These are phyloP conservation scores for Halictus quadricinctus DNA, from an alignment of 2,888 invertebrate genomes.

Conservation along the genomic window DNA sequence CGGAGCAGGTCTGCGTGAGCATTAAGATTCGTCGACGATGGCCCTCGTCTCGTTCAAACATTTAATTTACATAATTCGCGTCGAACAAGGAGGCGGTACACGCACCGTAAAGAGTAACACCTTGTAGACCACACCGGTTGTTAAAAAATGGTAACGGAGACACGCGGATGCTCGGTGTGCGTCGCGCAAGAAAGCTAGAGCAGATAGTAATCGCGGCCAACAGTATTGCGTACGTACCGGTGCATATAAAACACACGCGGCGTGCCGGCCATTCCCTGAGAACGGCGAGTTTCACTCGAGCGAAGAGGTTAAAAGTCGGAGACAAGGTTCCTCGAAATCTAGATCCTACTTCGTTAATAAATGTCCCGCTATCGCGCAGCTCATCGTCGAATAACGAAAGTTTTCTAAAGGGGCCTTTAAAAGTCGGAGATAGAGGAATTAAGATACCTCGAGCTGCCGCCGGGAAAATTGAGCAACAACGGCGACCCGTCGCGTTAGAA, in stretches of 20 bases:
- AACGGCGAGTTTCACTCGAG: slow-evolving; percentile 51
- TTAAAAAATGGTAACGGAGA: slow-evolving; percentile 14
- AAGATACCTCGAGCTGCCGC: neutral
- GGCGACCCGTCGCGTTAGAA: neutral
- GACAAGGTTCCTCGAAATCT: slow-evolving; percentile 42
- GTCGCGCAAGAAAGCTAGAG: slow-evolving; percentile 16
- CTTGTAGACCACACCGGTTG: neutral
- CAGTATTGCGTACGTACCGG: slow-evolving; percentile 23
- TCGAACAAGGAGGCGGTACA: neutral
- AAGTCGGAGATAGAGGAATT: slow-evolving; percentile 40
- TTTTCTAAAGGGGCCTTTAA: slow-evolving; percentile 42
- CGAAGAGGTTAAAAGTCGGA: slow-evolving; percentile 49
- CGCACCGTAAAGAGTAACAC: neutral
- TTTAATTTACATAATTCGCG: neutral
- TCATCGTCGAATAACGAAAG: slow-evolving; percentile 54
- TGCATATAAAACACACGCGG: slow-evolving; percentile 15
- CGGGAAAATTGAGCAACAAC: slow-evolving; percentile 31
- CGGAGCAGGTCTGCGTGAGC: neutral
- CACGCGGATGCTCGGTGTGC: slow-evolving; percentile 15
- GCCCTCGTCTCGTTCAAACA: slow-evolving; percentile 5
- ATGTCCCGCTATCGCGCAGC: slow-evolving; percentile 46
- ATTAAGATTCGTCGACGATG: slow-evolving; percentile 12
- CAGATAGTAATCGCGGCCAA: slow-evolving; percentile 37
- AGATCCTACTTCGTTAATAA: slow-evolving; percentile 64
- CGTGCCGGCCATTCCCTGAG: slow-evolving; percentile 24